These are phyloP conservation scores for Cepaea nemoralis DNA, from an alignment of 1,140 invertebrate genomes.

Conservation along the genomic window DNA sequence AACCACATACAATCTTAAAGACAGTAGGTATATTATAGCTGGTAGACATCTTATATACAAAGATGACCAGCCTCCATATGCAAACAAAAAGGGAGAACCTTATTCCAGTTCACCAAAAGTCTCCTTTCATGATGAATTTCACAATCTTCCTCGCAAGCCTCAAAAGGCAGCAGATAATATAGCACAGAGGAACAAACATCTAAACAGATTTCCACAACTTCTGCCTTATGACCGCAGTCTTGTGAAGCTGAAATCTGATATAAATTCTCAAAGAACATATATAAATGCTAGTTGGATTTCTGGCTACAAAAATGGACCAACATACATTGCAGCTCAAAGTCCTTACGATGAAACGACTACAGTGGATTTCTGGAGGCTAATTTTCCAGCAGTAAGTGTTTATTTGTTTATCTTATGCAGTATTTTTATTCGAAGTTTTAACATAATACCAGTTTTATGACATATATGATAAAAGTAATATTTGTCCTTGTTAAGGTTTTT, in stretches of 20 bases:
- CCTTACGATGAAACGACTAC: constrained; percentile 68
- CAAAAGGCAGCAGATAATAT: constrained; percentile 45
- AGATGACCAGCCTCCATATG: constrained; percentile 33
- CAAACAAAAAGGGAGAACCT: constrained; percentile 36
- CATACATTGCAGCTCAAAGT: constrained; percentile 70
- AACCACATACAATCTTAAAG: constrained; percentile 55
- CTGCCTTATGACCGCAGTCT: constrained; percentile 69
- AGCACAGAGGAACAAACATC: constrained; percentile 50
- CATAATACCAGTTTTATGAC: too few species aligned
- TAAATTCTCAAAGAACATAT: constrained; percentile 80
- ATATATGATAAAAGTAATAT: too few species aligned
- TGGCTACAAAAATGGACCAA: constrained; percentile 54
- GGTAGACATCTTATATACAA: constrained; percentile 55
- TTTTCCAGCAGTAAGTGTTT: constrained; percentile 59
- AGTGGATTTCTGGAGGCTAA: constrained; percentile 69
- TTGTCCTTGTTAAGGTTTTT: too few species aligned
- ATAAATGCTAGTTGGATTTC: constrained; percentile 87
- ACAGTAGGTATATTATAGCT: constrained; percentile 60
- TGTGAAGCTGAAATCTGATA: constrained; percentile 55
- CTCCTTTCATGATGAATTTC: constrained; percentile 66
- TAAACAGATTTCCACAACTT: constrained; percentile 67
- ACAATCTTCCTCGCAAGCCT: constrained; percentile 54
- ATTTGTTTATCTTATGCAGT: too few species aligned
- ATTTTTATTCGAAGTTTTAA: too few species aligned
- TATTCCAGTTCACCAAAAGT: constrained; percentile 45